phyloP scores from a whole-genome alignment of 2,888 invertebrate genomes.

The Lagria hirta region DNA sequence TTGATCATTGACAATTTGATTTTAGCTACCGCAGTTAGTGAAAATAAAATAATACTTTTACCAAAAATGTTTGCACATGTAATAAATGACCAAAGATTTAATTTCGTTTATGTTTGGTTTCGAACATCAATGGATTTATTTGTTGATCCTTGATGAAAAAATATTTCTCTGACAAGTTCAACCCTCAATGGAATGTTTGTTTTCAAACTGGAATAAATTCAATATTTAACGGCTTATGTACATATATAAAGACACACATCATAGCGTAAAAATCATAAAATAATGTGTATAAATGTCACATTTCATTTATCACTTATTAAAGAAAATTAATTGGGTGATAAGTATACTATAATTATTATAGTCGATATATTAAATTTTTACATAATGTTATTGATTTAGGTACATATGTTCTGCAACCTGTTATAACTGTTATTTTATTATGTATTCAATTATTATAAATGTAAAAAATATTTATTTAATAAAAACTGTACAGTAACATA shows the following conservation, averaged over 20 bases:
- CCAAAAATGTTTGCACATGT: too few species aligned
- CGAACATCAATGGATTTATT: too few species aligned
- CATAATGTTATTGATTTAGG: constrained; percentile 19
- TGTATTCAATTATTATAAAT: constrained; percentile 45
- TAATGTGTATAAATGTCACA: constrained; percentile 22
- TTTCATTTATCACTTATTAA: constrained; percentile 21
- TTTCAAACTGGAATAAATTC: too few species aligned
- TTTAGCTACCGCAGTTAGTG: too few species aligned
- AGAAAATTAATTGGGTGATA: constrained; percentile 20
- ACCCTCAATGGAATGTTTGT: too few species aligned
- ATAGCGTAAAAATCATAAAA: constrained; percentile 22
- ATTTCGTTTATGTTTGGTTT: too few species aligned
- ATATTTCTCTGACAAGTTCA: too few species aligned
- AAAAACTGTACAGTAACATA: constrained; percentile 54
- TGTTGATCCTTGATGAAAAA: too few species aligned
- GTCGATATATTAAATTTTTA: constrained; percentile 17
- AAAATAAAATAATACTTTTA: too few species aligned
- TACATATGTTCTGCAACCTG: constrained; percentile 17
- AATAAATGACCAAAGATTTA: too few species aligned
- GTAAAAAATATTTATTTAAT: constrained; percentile 53
- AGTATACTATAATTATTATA: constrained; percentile 20
- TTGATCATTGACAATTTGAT: too few species aligned
- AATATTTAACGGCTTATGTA: constrained; percentile 18
- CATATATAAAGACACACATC: constrained; percentile 19
- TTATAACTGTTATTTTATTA: constrained; percentile 41